Conservation (phyloP, 2,888 invertebrate species). For the Tyria jacobaeae region DNA sequence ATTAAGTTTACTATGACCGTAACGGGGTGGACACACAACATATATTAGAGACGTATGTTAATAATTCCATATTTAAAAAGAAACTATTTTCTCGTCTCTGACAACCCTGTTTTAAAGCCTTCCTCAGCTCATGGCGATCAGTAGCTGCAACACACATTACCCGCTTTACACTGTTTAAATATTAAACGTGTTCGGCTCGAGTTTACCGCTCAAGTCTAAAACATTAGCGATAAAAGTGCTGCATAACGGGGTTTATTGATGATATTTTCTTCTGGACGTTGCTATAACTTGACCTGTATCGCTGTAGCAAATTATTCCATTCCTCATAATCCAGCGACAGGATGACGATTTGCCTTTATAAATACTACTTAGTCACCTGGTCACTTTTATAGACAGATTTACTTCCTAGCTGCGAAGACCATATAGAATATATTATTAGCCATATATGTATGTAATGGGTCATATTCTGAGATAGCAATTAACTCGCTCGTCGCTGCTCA, state of each 20-base stretch:
- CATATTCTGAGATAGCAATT: no score
- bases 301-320: neutral
- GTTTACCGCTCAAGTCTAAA: conserved; percentile 25
- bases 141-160: conserved; percentile 15
- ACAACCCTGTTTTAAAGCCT: conserved; percentile 17
- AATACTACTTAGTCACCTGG: no score
- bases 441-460: no score
- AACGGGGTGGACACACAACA: no score
- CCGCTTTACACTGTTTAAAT: conserved; percentile 31
- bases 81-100: neutral
- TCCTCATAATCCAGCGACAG: neutral
- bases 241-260: neutral
- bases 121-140: conserved; percentile 15
- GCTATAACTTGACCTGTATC: neutral
- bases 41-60: neutral
- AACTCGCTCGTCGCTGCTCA: no score
- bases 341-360: no score
- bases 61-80: neutral
- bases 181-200: conserved; percentile 32
- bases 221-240: conserved; percentile 14
- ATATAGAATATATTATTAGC: no score
- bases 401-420: no score
- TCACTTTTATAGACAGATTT: no score
- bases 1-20: no score
- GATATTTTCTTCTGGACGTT: neutral